Evolutionary conservation across 2,797 vertebrate genomes (phyloP).

Genomic region (Iguana delicatissima): DNA sequence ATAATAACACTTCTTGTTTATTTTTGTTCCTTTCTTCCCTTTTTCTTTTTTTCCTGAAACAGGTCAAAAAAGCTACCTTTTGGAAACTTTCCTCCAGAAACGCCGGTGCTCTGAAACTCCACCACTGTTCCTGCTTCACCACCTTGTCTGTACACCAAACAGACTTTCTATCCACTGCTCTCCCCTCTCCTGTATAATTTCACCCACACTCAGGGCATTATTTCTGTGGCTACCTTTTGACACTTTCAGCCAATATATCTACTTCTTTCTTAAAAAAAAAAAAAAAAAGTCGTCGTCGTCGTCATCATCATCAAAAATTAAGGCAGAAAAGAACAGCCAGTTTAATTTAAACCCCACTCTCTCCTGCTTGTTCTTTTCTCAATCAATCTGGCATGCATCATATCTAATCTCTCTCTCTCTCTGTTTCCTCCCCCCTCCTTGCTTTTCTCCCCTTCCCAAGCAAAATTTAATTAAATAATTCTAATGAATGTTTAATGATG

Average conservation of each 20-base stretch:
- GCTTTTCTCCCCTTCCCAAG: slow-evolving; percentile 76
- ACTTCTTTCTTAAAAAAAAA: not conserved
- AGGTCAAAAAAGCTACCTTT: too few species aligned
- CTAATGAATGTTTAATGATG: slow-evolving; percentile 98
- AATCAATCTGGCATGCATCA: slow-evolving; percentile 86
- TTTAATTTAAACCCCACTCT: slow-evolving; percentile 55
- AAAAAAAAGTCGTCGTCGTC: not conserved
- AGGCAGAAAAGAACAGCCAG: slow-evolving; percentile 3
- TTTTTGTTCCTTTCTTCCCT: too few species aligned
- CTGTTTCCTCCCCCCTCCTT: slow-evolving; percentile 73
- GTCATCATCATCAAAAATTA: not conserved
- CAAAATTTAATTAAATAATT: slow-evolving; percentile 94
- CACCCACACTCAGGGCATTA: not conserved
- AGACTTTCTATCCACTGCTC: too few species aligned
- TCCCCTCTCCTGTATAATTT: not conserved
- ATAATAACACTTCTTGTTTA: too few species aligned
- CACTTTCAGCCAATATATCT: not conserved
- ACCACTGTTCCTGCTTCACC: too few species aligned
- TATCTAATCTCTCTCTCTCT: slow-evolving; percentile 87
- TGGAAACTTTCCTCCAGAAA: not conserved
- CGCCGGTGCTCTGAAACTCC: too few species aligned
- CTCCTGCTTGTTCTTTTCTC: slow-evolving; percentile 44
- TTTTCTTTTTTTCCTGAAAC: too few species aligned
- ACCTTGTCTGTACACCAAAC: not conserved
- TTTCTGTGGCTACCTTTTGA: not conserved